Percentiles rank a stretch among this genome's conserved stretches.
Conservation (phyloP, 2,888 invertebrate genomes). For the Leucoptera coffeella region DNA sequence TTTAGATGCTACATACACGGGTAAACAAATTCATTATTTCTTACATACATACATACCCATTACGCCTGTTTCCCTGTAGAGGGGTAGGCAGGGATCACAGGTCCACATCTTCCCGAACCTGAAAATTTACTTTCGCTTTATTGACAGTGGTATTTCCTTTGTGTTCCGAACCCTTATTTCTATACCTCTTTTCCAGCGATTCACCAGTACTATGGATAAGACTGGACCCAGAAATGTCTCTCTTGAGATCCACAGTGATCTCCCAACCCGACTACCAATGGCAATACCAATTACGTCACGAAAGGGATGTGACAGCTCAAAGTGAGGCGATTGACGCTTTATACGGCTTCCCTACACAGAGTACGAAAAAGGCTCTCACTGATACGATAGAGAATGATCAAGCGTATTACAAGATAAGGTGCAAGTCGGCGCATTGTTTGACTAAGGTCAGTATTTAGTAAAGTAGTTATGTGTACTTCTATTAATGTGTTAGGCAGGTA, state of each 20-base stretch:
- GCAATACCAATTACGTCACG: constrained; percentile 96
- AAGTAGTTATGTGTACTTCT: no score
- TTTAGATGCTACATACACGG: no score
- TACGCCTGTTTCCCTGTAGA: no score
- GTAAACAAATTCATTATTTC: no score
- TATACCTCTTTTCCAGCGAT: constrained; percentile 78
- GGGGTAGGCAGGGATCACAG: no score
- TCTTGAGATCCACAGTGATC: constrained; percentile 77
- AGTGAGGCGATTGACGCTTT: constrained; percentile 76
- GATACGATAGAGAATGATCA: constrained; percentile 95
- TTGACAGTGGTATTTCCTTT: no score
- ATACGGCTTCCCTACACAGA: constrained; percentile 82
- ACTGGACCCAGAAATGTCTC: constrained; percentile 88
- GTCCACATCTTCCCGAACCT: no score
- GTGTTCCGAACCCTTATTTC: no score
- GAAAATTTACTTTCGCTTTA: no score
- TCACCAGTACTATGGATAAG: constrained; percentile 98
- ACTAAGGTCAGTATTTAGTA: no score
- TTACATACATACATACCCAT: no score
- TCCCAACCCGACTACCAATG: constrained; percentile 98
- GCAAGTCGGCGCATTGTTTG: constrained; percentile 84
- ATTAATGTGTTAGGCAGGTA: no score
- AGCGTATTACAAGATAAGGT: constrained; percentile 85
- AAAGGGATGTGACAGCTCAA: constrained; percentile 94
- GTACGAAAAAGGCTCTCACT: constrained; percentile 82